A percentile compares a stretch with the other conserved stretches of the same genome.
Evolutionary conservation across 1,140 invertebrate species (phyloP).

Genomic region (Oppia nitens): DNA sequence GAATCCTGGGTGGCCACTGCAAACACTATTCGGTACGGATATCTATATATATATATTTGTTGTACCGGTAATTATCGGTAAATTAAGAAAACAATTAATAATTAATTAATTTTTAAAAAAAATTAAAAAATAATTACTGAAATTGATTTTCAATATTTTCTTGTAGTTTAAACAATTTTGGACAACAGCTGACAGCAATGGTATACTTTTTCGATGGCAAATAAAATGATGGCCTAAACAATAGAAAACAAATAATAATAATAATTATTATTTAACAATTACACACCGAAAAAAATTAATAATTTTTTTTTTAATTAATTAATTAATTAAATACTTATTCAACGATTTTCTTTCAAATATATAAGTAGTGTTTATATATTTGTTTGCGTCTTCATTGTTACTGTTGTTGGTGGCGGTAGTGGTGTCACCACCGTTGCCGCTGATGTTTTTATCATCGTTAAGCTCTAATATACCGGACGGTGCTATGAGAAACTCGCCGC

Average conservation of each 20-base stretch:
- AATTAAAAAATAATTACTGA: conserved; percentile 11
- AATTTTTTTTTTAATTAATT: conserved; percentile 15
- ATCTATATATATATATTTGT: conserved; percentile 30
- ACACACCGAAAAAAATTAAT: conserved; percentile 20
- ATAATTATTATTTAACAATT: too few species aligned
- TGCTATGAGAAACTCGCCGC: conserved; percentile 67
- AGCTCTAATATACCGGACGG: conserved; percentile 34
- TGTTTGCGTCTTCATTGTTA: not conserved
- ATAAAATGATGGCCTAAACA: conserved; percentile 63
- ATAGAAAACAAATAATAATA: too few species aligned
- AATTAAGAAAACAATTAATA: not conserved
- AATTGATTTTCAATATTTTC: conserved; percentile 9
- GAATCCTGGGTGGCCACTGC: conserved; percentile 74
- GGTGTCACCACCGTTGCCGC: too few species aligned
- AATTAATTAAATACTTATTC: conserved; percentile 40
- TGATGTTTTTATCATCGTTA: conserved; percentile 7
- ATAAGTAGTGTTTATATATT: conserved; percentile 50
- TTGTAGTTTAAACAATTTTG: conserved; percentile 48
- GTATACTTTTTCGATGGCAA: conserved; percentile 62
- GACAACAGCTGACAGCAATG: conserved; percentile 62
- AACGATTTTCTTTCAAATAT: conserved; percentile 56
- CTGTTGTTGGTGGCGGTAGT: too few species aligned
- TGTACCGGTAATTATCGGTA: not conserved
- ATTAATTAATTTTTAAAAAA: not conserved
- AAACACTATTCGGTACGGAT: conserved; percentile 70